Evolutionary conservation across 2,113 vertebrate genomes (phyloP), one percentile per base, ranked within the genome.

Genomic region (Hemibagrus wyckioides): DNA sequence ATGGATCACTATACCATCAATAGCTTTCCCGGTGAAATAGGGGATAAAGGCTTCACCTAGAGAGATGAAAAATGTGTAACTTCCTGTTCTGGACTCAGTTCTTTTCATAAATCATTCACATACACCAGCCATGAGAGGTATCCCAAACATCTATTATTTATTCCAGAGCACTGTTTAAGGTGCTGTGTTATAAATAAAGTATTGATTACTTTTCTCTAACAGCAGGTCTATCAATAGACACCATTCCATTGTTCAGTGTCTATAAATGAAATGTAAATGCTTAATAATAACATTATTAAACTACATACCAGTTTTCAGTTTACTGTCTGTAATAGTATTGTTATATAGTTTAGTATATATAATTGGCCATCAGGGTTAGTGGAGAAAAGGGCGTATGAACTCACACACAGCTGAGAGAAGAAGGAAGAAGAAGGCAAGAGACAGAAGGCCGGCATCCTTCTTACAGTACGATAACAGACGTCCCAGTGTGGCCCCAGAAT

Each of bases 41-140:
- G 98, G 98, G 41, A 98, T 96, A 89, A 98, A 97, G 39, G 97
- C 95, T 91, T 99, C 97, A 88, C 97, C 98, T 99, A 36, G 1
- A 84, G n/a, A 63, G 2, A 39, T 13, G 61, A 52, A 54, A 41
- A 84, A 59, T 69, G 17, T 33, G 4, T 11, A 23, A 10, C 69
- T 41, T 36, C 39, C 33, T 10, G 33, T 10, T 4, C 6, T 10
- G 1, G 8, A 0, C 19, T 71, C 69, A 23, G 19, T 73, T 25
- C 2, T 41, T 33, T 41, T 41, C 11, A 41, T 44, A 25, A 73
- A 41, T 73, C 4, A 25, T 25, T 44, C 39, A 13, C 21, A 48
- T 23, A 9, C 36, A 23, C 36, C 69, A 23, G 23, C 39, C 8
- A 14, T 30, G 28, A 77, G 25, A 28, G 23, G 23, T 39, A 28